Evolutionary conservation across 2,113 vertebrate genomes (phyloP).

Genomic region (Pao palembangensis): DNA sequence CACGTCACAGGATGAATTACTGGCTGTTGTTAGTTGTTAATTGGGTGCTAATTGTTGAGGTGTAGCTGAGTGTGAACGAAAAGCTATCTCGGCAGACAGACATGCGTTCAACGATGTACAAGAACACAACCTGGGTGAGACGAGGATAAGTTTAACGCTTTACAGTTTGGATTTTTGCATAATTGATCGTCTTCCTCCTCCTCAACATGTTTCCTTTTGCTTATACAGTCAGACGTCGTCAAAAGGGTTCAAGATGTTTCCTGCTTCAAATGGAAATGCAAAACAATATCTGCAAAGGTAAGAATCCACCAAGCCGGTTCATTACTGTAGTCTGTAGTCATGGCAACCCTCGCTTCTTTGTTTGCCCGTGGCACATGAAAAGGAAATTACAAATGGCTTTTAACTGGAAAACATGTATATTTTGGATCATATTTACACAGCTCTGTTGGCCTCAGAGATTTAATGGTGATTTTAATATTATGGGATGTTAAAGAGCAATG

Average conservation of each 20-base stretch:
- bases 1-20: slow-evolving; percentile 52
- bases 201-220: too few species aligned
- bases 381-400: slow-evolving; percentile 6
- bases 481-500: background rate
- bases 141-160: slow-evolving; percentile 9
- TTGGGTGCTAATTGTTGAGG: slow-evolving; percentile 58
- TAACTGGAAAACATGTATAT: slow-evolving; percentile 8
- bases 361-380: slow-evolving; percentile 21
- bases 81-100: slow-evolving; percentile 33
- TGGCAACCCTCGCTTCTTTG: slow-evolving; percentile 13
- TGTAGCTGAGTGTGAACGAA: slow-evolving; percentile 42
- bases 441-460: background rate
- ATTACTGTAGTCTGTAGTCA: slow-evolving; percentile 31
- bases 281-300: slow-evolving; percentile 8
- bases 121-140: slow-evolving; percentile 1
- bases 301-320: slow-evolving; percentile 12
- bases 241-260: too few species aligned
- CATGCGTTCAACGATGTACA: too few species aligned
- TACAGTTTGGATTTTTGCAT: too few species aligned
- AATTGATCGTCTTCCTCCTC: too few species aligned
- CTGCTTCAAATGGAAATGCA: background rate
- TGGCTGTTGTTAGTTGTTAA: slow-evolving; percentile 66
- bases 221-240: too few species aligned
- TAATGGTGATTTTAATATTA: background rate
- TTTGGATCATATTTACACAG: background rate